Evolutionary conservation across 2,797 vertebrate species (phyloP), one percentile per base, ranked within the genome.

Genomic region (Fistularia tabacaria): DNA sequence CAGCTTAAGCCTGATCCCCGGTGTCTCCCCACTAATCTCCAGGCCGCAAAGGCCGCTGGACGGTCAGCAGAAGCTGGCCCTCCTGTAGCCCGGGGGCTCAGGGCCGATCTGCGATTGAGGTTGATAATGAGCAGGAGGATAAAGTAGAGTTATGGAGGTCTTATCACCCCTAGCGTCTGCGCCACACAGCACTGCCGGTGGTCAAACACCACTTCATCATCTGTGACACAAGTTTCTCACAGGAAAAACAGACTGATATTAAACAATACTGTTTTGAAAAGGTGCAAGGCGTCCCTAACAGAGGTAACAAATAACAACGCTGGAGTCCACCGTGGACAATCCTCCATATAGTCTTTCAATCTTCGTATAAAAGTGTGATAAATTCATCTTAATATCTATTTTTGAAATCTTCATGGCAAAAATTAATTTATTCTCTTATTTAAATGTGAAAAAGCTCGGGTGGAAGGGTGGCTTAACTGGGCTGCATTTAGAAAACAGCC

Each of bases 101-200:
- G 68, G 49, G 64, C 69, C 72, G 83, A 80, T 74, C 77, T 74
- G 63, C 79, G 83, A 76, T 48, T 45, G 69, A 72, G 75, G 71
- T 65, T 87, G 85, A 88, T 88, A 88, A 90, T 88, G 83, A 87
- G 85, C 80, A 77, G 81, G 43, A 80, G 88, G 86, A 88, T 88
- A 77, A 88, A 85, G 83, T 80, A 83, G 87, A 88, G 82, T 88
- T 88, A 88, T 85, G 68, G 79, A 71, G 85, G 85, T 90, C 88
- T 90, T 90, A 87, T 86, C 87, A 81, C 87, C 78, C 70, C 56
- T 73, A 81, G 81, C 85, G 81, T 74, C 66, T 45, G 42, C 85
- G 87, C 86, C 81, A 85, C 68, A 64, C 53, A 3, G 74, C 77
- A 64, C 62, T 73, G 74, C 74, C 80, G 78, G 84, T 87, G 85